Evolutionary conservation across 1,140 invertebrate species (phyloP), one percentile per base, ranked within the genome.

Genomic region (Drosophila nannoptera): DNA sequence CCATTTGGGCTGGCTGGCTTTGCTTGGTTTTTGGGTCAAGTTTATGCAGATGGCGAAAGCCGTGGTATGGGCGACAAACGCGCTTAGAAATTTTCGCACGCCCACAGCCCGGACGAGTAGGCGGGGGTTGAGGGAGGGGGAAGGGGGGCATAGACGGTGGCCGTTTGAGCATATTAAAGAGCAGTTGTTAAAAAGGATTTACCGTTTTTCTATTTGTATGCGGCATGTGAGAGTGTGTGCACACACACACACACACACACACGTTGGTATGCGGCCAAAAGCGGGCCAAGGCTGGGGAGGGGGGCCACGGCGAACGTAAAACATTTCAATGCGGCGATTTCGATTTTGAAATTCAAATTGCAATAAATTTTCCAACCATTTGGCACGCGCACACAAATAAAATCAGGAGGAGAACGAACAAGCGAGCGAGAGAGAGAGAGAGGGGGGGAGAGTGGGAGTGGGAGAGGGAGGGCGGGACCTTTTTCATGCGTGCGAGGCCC

Each of bases 121-220:
- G 29, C 29, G 36, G 16, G 35, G 9, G n/a, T n/a, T n/a, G n/a
- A n/a, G n/a, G n/a, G n/a, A n/a, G n/a, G n/a, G n/a, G n/a, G n/a
- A n/a, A n/a, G 11, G 2, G 35, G 8, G 14, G 16, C 8, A 42
- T 4, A 33, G 38, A 22, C 50, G 73, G 32, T 50, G 35, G 43
- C 22, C 54, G 48, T 60, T 33, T 43, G 49, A 71, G 80, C 84
- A 86, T 86, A 81, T 86, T 86, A 86, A 86, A 86, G 77, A 86
- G 80, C 80, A 84, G 81, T 86, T 86, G 81, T 86, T 86, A 86
- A 81, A 86, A 86, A 75, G 81, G 81, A 86, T 86, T 86, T 86
- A 86, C 67, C 82, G 74, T 86, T 86, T 22, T 86, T 77, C 77
- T 73, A 77, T 86, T 84, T 80, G 59, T 65, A 49, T 70, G 63